These are phyloP conservation scores for Drosophila koepferae DNA, from an alignment of 2,888 invertebrate genomes.

Conservation along the genomic window DNA sequence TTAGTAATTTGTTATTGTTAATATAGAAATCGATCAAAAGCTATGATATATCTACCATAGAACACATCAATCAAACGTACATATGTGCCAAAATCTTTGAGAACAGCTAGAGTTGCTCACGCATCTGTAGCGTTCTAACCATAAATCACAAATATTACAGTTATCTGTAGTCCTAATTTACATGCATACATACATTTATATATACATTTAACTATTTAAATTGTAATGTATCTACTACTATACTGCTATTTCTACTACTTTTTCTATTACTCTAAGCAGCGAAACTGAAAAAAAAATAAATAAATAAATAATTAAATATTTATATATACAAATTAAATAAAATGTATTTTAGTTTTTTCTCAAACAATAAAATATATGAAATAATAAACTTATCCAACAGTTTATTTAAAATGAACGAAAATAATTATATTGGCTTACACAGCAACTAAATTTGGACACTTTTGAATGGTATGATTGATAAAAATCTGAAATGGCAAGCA, in stretches of 20 bases:
- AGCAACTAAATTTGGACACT: no score
- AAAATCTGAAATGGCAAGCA: no score
- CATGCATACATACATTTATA: conserved; percentile 11
- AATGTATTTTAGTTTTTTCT: not conserved
- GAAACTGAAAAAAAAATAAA: conserved; percentile 30
- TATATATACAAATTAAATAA: conserved; percentile 27
- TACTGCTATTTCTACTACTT: conserved; percentile 37
- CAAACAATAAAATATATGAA: conserved; percentile 3
- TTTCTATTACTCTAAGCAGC: conserved; percentile 60
- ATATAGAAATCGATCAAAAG: conserved; percentile 62
- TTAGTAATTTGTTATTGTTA: conserved; percentile 79
- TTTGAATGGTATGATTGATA: no score
- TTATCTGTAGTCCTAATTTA: conserved; percentile 63
- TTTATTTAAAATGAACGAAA: not conserved
- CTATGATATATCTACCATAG: conserved; percentile 23
- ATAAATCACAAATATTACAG: conserved; percentile 38
- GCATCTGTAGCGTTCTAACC: conserved; percentile 23
- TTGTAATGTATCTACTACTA: conserved; percentile 56
- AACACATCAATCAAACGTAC: conserved; percentile 24
- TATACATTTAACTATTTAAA: conserved; percentile 47
- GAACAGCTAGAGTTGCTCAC: conserved; percentile 27
- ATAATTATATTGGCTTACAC: no score
- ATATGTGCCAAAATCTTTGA: conserved; percentile 69
- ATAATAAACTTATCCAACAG: not conserved
- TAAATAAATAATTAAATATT: conserved; percentile 51